phyloP scores from a whole-genome alignment of 2,113 vertebrate genomes.

The Cryptoleucopteryx plumbea region DNA sequence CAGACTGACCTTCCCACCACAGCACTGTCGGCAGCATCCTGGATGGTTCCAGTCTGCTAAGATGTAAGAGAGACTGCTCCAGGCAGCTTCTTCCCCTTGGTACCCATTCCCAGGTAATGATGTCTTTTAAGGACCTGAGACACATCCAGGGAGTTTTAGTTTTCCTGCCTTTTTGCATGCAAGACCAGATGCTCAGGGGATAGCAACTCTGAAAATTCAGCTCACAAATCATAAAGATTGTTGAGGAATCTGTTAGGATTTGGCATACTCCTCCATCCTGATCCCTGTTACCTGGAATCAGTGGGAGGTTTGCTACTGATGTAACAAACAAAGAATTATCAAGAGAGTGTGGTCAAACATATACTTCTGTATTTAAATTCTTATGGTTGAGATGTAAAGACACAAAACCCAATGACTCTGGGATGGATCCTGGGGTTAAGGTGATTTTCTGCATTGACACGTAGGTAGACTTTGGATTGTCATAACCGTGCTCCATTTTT shows the following conservation, averaged over 20 bases:
- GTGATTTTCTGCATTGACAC: neutral
- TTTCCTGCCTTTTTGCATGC: neutral
- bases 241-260: conserved; percentile 21
- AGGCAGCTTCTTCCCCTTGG: neutral
- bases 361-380: neutral
- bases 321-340: neutral
- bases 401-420: neutral
- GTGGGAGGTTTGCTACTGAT: neutral
- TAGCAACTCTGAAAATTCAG: neutral
- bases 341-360: neutral
- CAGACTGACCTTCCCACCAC: neutral
- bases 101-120: neutral
- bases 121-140: neutral
- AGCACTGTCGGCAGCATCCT: neutral
- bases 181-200: neutral
- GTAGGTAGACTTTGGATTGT: neutral
- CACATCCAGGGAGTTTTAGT: neutral
- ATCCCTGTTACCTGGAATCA: neutral
- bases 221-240: neutral
- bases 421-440: neutral
- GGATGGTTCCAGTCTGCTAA: neutral
- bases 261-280: neutral
- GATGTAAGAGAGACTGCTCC: neutral
- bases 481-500: neutral
- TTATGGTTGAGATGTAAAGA: neutral